phyloP scores from a whole-genome alignment of 2,797 vertebrate genomes.

The Phyllotis vaccarum region DNA sequence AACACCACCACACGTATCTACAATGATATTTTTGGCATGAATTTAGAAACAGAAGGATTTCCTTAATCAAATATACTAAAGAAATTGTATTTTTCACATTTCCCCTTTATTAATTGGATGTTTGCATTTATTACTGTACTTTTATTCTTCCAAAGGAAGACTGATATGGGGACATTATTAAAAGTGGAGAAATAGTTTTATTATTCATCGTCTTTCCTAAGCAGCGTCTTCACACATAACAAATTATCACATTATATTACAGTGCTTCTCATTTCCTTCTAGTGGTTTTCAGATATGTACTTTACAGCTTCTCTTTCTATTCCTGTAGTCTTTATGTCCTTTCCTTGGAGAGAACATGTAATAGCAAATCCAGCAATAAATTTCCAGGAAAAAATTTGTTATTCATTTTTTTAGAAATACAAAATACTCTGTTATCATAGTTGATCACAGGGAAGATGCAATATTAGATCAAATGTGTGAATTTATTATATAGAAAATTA shows the following conservation, averaged over 20 bases:
- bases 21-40: neutral
- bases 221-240: neutral
- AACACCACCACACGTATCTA: neutral
- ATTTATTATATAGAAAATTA: neutral
- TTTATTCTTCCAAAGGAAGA: constrained; percentile 52
- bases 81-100: neutral
- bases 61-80: constrained; percentile 26
- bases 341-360: constrained; percentile 9
- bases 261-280: neutral
- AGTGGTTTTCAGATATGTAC: constrained; percentile 12
- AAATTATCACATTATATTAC: neutral
- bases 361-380: neutral
- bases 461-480: neutral
- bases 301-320: constrained; percentile 16
- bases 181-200: constrained; percentile 41
- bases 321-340: neutral
- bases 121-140: constrained; percentile 16
- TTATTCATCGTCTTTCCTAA: constrained; percentile 10
- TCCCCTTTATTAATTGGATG: neutral
- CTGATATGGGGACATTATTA: neutral
- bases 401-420: neutral
- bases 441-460: neutral
- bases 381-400: constrained; percentile 20
- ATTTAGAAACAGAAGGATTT: neutral
- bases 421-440: constrained; percentile 12